Evolutionary conservation across 2,888 invertebrate genomes (phyloP).

Genomic region (Unio delphinus): DNA sequence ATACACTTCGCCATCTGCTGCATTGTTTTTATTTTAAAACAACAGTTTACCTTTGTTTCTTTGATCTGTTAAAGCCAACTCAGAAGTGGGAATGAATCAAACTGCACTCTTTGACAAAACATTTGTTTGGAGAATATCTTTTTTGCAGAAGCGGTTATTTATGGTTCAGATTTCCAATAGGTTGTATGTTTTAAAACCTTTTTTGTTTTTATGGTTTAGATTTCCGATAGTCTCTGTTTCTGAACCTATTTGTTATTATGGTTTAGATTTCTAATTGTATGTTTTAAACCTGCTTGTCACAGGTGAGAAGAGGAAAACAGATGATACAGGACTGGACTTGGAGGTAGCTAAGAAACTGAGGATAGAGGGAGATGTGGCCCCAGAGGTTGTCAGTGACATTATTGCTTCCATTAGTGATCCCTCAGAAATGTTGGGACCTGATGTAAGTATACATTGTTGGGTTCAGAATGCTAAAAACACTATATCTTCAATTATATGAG

Average conservation of each 20-base stretch:
- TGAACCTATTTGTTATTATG: neutral
- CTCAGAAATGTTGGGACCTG: constrained; percentile 86
- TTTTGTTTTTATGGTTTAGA: neutral
- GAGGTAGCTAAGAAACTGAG: constrained; percentile 62
- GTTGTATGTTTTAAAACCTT: neutral
- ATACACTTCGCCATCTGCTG: no score
- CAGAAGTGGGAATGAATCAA: no score
- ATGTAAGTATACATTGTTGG: constrained; percentile 73
- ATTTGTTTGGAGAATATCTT: no score
- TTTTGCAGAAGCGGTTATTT: no score
- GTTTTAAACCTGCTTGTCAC: neutral
- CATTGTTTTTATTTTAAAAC: no score
- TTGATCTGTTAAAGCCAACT: no score
- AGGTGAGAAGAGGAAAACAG: constrained; percentile 61
- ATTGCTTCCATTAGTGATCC: constrained; percentile 88
- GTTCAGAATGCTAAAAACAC: neutral
- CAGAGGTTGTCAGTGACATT: constrained; percentile 85
- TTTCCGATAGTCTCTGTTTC: neutral
- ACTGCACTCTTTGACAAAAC: no score
- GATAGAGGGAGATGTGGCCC: constrained; percentile 79
- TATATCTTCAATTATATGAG: no score
- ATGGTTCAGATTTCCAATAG: no score
- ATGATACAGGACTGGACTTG: constrained; percentile 46
- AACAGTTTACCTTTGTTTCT: no score
- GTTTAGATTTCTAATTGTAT: neutral